Base-by-base conservation (phyloP, 2,888 invertebrate genomes). In the Lasioglossum malachurum region DNA sequence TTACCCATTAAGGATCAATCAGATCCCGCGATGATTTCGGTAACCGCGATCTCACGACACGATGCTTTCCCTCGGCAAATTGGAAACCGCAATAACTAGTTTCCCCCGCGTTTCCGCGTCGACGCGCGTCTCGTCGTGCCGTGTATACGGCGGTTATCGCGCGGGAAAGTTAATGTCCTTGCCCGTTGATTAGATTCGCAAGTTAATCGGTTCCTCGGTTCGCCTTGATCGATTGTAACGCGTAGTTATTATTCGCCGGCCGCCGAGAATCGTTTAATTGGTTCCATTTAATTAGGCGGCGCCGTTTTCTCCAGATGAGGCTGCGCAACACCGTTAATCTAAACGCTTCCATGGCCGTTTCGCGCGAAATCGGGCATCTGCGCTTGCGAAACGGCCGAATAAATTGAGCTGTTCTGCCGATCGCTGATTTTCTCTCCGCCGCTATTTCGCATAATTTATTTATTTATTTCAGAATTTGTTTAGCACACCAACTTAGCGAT, bases 11-110 rank as follows among this genome's bases (percentile, higher is more conserved):
- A 71, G 69, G 49, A 44, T 71, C 75, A 76, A 80, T 69, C 75
- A 44, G 69, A 41, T n/a, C 23, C 14, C 44, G 53, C 16, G 69
- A 78, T 73, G 64, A 78, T 84, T 87, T 83, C 77, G 78, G 46
- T 35, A 75, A 41, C 44, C 46, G 16, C 71, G 64, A 27, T 27
- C 78, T 74, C 53, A 75, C 72, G 75, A 67, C 76, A 31, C 49
- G 46, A 57, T 14, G 35, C 73, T 60, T 71, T n/a, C 67, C 75
- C 49, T 46, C 31, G 71, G 75, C 49, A 88, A 87, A 88, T 88
- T 87, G 80, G 80, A 84, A 88, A 84, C 88, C 85, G 80, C 88
- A 85, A 73, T 71, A 87, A 75, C 71, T 53, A 53, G 69, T 82
- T 84, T 77, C 57, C 64, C 69, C 53, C 69, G 31, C 53, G 60